Evolutionary conservation across 2,888 invertebrate species (phyloP), one percentile per base, ranked within the genome.

Genomic region (Acrobasis repandana): DNA sequence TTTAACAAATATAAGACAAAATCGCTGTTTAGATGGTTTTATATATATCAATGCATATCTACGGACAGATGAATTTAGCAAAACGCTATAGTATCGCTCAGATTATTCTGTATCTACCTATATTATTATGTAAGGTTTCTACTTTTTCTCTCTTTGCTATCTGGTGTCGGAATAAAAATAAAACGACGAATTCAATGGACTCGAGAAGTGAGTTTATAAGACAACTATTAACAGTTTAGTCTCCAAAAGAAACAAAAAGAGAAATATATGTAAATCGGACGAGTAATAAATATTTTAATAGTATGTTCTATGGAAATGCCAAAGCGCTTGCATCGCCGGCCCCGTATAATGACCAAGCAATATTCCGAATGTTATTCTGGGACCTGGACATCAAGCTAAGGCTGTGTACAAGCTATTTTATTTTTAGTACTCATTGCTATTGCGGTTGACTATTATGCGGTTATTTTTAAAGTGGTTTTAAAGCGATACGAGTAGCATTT

Each of bases 381-480:
- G 70, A 72, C 73, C 79, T 75, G 70, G 70, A 72, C 74, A 67
- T 69, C 71, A 63, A 61, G 67, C 71, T 69, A 71, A 75, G 70
- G 73, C 69, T 66, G 68, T 70, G 67, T 62, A 68, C 72, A 73
- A 74, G 63, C 69, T 77, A 74, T 76, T 83, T 85, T 85, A 82
- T 83, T 84, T 83, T 82, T 77, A 78, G 70, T 75, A 71, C 70
- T 67, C 76, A 74, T 78, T 80, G 76, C 76, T 76, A 77, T 81
- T 79, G 80, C 79, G 74, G 81, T 77, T 71, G 75, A 76, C 73
- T 81, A 81, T 85, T 81, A 80, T 75, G 74, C 65, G 73, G 78
- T 78, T 85, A 83, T 83, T 83, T 86, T 83, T 79, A 77, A 81
- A 72, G 69, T 70, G 70, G 71, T 70, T 80, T 81, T 79, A 82